Conservation (phyloP, 2,888 invertebrate genomes). For the Amphipyra berbera region DNA sequence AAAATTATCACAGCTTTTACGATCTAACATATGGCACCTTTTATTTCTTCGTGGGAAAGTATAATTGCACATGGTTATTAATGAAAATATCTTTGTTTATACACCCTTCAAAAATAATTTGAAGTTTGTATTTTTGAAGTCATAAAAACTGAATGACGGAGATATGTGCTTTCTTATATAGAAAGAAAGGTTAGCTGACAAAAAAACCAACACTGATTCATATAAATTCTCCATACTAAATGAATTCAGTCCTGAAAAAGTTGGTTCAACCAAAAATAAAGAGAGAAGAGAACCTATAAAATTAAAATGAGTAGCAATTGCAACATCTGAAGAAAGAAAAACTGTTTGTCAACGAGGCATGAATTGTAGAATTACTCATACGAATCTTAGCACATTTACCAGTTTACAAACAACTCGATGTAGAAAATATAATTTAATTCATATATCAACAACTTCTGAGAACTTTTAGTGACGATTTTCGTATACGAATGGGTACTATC, state of each 20-base stretch:
- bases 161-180: no score
- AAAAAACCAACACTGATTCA: no score
- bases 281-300: background rate
- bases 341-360: slow-evolving; percentile 2
- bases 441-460: slow-evolving; percentile 12
- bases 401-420: slow-evolving; percentile 27
- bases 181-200: no score
- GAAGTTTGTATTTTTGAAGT: no score
- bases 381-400: background rate
- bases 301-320: slow-evolving; percentile 7
- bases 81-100: background rate
- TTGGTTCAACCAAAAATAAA: background rate
- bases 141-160: no score
- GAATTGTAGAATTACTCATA: slow-evolving; percentile 26
- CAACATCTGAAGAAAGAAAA: slow-evolving; percentile 9
- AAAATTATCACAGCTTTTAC: slow-evolving; percentile 40
- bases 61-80: background rate
- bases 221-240: no score
- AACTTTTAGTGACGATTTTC: slow-evolving; percentile 18
- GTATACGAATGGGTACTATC: slow-evolving; percentile 10
- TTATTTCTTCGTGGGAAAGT: slow-evolving; percentile 6
- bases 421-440: slow-evolving; percentile 18
- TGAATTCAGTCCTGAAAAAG: no score
- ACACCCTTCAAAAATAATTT: background rate
- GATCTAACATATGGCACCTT: slow-evolving; percentile 19